Conservation (phyloP, 1,140 invertebrate genomes). For the Achroia grisella region DNA sequence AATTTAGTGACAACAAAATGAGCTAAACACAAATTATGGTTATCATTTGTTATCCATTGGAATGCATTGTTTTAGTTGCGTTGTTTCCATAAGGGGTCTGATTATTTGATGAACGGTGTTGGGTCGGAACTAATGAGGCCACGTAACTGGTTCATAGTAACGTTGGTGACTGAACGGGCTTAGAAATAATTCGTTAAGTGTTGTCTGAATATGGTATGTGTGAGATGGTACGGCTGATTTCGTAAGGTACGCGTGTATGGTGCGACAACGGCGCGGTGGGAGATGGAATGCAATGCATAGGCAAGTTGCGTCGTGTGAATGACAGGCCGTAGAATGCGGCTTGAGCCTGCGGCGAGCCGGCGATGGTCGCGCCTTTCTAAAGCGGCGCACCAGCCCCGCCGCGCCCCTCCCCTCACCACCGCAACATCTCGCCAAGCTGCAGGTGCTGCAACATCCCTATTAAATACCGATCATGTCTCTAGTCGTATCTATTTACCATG, state of each 20-base stretch:
- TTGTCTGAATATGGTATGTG: constrained; percentile 36
- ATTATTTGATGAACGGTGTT: constrained; percentile 40
- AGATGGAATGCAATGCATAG: constrained; percentile 70
- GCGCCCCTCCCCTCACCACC: constrained; percentile 41
- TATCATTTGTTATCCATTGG: constrained; percentile 68
- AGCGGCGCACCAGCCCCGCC: constrained; percentile 54
- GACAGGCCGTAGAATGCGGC: constrained; percentile 72
- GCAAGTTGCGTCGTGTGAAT: constrained; percentile 71
- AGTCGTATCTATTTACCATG: constrained; percentile 65
- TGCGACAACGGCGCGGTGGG: constrained; percentile 45
- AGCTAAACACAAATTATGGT: constrained; percentile 72
- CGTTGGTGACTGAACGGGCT: constrained; percentile 45
- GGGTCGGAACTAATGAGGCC: constrained; percentile 49
- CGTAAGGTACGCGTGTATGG: constrained; percentile 48
- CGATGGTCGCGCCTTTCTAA: constrained; percentile 72
- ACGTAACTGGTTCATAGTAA: constrained; percentile 57
- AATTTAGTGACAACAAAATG: constrained; percentile 74
- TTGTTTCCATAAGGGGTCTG: constrained; percentile 35
- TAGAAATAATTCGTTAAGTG: constrained; percentile 56
- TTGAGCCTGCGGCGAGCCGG: constrained; percentile 44
- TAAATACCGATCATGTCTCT: constrained; percentile 69
- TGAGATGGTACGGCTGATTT: constrained; percentile 41
- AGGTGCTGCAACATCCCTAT: constrained; percentile 67
- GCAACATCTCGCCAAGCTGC: constrained; percentile 5
- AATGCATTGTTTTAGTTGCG: constrained; percentile 39